Conservation (phyloP, 64 coral and sea anemone species). For the Catalaphyllia jardinei region DNA sequence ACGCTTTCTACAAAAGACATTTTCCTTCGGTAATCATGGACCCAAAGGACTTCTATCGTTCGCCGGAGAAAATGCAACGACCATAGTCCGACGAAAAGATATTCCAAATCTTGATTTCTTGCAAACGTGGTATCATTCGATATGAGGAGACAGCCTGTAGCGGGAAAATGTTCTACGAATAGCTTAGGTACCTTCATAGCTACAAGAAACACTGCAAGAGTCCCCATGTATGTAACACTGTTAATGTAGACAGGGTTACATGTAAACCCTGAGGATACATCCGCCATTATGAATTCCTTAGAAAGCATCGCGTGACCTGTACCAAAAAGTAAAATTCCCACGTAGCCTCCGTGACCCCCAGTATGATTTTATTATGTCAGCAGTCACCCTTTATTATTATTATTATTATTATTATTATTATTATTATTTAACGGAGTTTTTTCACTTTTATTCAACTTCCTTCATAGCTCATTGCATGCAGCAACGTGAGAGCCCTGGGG, state of each 20-base stretch:
- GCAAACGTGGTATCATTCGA: conserved; percentile 56
- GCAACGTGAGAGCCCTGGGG: too few species aligned
- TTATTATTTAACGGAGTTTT: too few species aligned
- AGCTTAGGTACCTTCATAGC: conserved; percentile 57
- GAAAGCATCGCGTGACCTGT: neutral
- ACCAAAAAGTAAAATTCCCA: too few species aligned
- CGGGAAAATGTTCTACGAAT: conserved; percentile 42
- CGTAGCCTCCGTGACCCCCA: too few species aligned
- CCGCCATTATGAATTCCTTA: conserved; percentile 28
- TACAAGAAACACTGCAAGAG: conserved; percentile 65
- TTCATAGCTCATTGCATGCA: too few species aligned
- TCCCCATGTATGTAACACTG: conserved; percentile 74
- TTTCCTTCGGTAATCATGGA: conserved; percentile 75
- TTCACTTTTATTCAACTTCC: too few species aligned
- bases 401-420: too few species aligned
- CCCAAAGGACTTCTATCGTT: conserved; percentile 81
- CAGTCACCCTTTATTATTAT: too few species aligned
- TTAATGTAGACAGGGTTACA: conserved; percentile 79
- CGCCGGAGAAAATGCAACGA: conserved; percentile 71
- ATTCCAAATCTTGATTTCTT: conserved; percentile 51
- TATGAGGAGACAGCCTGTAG: conserved; percentile 55
- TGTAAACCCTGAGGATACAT: conserved; percentile 37
- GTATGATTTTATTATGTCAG: too few species aligned
- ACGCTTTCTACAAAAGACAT: conserved; percentile 69
- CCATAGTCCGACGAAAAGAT: conserved; percentile 78